Conservation (phyloP, 2,888 invertebrate genomes). For the Andrena minutula region DNA sequence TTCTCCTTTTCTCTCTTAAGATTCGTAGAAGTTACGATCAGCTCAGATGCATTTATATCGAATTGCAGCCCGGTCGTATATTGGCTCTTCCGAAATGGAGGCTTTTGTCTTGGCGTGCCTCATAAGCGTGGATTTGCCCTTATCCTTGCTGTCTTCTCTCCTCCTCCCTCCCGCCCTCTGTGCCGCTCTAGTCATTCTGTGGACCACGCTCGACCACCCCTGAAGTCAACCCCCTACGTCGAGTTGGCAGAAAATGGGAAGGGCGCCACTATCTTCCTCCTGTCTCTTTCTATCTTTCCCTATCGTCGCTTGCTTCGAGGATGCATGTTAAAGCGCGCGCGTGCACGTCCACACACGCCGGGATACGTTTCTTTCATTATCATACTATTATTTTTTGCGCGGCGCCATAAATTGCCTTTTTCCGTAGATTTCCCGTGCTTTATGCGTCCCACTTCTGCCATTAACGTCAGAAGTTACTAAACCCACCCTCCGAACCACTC, state of each 20-base stretch:
- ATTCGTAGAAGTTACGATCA: slow-evolving; percentile 74
- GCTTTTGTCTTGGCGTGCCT: slow-evolving; percentile 83
- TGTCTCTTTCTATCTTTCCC: slow-evolving; percentile 23
- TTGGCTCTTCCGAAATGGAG: slow-evolving; percentile 81
- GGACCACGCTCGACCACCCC: slow-evolving; percentile 81
- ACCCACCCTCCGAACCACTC: slow-evolving; percentile 44
- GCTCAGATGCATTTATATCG: slow-evolving; percentile 81
- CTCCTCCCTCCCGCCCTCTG: slow-evolving; percentile 37
- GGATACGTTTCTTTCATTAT: slow-evolving; percentile 81
- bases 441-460: slow-evolving; percentile 83
- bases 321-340: slow-evolving; percentile 73
- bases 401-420: slow-evolving; percentile 81
- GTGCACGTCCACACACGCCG: slow-evolving; percentile 20
- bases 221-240: slow-evolving; percentile 79
- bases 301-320: slow-evolving; percentile 75
- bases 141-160: slow-evolving; percentile 73
- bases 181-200: slow-evolving; percentile 63
- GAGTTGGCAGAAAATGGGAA: slow-evolving; percentile 62
- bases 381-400: slow-evolving; percentile 81
- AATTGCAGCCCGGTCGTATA: slow-evolving; percentile 80
- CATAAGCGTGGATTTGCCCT: slow-evolving; percentile 83
- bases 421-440: slow-evolving; percentile 79
- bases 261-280: slow-evolving; percentile 54
- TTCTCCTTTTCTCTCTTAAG: slow-evolving; percentile 40
- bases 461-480: slow-evolving; percentile 77